Base-by-base conservation (phyloP, 1,140 invertebrate species). In the Drosophila mayri region DNA sequence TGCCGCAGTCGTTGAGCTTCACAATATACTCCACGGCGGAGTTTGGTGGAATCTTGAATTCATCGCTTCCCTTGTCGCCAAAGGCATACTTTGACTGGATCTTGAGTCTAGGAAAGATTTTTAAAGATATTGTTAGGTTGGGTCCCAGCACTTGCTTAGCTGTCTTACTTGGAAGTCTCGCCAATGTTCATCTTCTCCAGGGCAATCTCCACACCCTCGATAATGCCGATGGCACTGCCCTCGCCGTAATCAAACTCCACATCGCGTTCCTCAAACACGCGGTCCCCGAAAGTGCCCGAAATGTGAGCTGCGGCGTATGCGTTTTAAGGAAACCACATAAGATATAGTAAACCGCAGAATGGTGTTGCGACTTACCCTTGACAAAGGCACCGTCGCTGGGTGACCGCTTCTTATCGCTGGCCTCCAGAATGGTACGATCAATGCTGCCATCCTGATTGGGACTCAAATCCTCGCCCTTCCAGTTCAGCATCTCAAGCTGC, bases 211-310 rank as follows among this genome's bases (percentile, higher is more conserved):
- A 99, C 91, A 4, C 98, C 98, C 41, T 95, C 94, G 20, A 97
- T 94, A 18, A 99, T 93, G 68, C 95, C 95, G 44, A 93, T 91
- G 64, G 97, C 96, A 57, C 93, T 94, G 20, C 97, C 98, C 93
- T 99, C 98, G 0, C 98, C 98, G n/a, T 99, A 93, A 38, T 93
- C 93, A 92, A 99, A 99, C 44, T 95, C 94, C 0, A 98, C 94
- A 75, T 98, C 95, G 82, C 97, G 94, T 37, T 97, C 96, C 52
- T 96, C 95, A 93, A 98, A 97, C 7, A 95, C 93, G 63, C 92
- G 93, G 1, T 93, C 96, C 47, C 96, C 93, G 79, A 95, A 95
- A 78, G 93, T 94, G 38, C 98, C 98, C 87, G 95, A 94, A 61
- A 98, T 86, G 83, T 97, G 95, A 71, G 98, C 97, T 98, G 25